Evolutionary conservation across 2,888 invertebrate species (phyloP).

Genomic region (Microchrysa polita): DNA sequence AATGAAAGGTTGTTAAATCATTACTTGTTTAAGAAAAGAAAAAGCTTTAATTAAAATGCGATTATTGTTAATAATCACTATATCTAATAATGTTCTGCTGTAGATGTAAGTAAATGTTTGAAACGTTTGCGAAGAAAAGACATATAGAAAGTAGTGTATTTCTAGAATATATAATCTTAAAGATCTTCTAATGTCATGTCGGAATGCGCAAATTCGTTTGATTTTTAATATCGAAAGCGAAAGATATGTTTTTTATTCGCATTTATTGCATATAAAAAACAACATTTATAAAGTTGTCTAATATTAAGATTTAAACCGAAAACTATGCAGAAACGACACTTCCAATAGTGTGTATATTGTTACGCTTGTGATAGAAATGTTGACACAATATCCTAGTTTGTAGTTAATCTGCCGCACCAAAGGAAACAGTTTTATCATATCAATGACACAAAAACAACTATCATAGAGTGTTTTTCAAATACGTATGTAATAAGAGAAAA

Average conservation of each 20-base stretch:
- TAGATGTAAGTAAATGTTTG: background rate
- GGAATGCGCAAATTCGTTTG: background rate
- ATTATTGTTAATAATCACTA: too few species aligned
- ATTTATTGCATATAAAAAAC: too few species aligned
- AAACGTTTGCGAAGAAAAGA: background rate
- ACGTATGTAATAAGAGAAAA: too few species aligned
- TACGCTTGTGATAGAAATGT: constrained; percentile 15
- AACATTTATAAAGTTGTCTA: too few species aligned
- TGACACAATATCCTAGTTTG: constrained; percentile 37
- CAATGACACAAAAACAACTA: background rate
- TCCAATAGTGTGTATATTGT: background rate
- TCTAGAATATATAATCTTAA: background rate
- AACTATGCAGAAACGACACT: background rate
- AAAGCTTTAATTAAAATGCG: background rate
- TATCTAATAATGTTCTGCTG: too few species aligned
- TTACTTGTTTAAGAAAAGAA: background rate
- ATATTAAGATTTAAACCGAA: too few species aligned
- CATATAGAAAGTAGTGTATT: background rate
- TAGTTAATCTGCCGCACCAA: background rate
- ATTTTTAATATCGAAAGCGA: background rate
- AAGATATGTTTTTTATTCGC: too few species aligned
- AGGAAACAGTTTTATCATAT: constrained; percentile 6
- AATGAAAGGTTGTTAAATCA: constrained; percentile 12
- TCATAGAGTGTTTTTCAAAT: too few species aligned
- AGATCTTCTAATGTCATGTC: background rate